Percentiles rank a stretch among this genome's conserved stretches.
These are phyloP conservation scores for Neotoxoptera formosana DNA, from an alignment of 1,140 invertebrate genomes.

Conservation along the genomic window DNA sequence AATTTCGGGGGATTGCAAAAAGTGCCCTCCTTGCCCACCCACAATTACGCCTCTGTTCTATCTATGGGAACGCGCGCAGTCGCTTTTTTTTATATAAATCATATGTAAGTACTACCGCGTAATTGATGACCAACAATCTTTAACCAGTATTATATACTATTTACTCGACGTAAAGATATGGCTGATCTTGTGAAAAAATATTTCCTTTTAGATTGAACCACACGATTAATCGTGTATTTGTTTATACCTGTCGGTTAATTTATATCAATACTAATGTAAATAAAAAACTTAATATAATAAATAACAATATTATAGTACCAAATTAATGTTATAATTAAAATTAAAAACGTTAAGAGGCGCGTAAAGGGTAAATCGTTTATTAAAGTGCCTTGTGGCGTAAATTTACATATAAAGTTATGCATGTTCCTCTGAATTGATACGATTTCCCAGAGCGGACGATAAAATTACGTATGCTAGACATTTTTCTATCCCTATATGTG, in stretches of 20 bases:
- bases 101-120: not conserved
- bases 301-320: not conserved
- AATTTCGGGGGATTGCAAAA: too few species aligned
- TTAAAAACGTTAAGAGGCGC: not conserved
- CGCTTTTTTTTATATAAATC: not conserved
- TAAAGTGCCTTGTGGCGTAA: not conserved
- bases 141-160: not conserved
- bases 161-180: not conserved
- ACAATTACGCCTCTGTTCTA: not conserved
- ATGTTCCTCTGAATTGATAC: not conserved
- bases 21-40: too few species aligned
- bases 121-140: not conserved
- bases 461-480: conserved; percentile 16
- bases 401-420: not conserved
- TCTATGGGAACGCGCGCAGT: not conserved
- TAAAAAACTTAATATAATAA: too few species aligned
- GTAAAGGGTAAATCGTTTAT: not conserved
- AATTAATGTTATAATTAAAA: not conserved
- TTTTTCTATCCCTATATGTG: not conserved
- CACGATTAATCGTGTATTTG: too few species aligned
- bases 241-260: not conserved
- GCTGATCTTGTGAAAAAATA: not conserved
- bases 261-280: not conserved
- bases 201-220: not conserved
- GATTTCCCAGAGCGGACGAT: not conserved